These are phyloP conservation scores for Mico argentatus DNA, from an alignment of 2,797 vertebrate species.

Conservation along the genomic window DNA sequence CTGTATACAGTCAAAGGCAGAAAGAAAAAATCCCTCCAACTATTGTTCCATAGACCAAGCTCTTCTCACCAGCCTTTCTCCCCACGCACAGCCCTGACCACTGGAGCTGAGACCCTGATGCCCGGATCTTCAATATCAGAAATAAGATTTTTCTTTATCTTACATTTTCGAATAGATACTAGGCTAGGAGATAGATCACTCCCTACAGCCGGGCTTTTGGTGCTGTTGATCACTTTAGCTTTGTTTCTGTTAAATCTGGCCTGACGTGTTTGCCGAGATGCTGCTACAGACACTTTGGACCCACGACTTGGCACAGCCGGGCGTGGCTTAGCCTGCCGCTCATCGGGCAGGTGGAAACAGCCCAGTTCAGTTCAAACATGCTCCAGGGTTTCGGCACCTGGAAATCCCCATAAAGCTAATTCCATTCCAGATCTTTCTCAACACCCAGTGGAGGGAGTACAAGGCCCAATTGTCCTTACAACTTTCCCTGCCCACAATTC, in stretches of 20 bases:
- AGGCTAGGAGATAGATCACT: neutral
- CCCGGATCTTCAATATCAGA: neutral
- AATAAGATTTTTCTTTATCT: neutral
- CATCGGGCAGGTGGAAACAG: conserved; percentile 14
- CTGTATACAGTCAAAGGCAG: neutral
- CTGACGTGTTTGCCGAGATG: conserved; percentile 20
- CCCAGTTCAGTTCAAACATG: conserved; percentile 42
- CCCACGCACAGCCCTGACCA: neutral
- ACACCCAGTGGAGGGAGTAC: conserved; percentile 42
- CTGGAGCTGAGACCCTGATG: neutral
- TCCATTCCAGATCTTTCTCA: conserved; percentile 69
- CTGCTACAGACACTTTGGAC: conserved; percentile 44
- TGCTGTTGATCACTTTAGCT: neutral
- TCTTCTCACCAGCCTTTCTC: neutral
- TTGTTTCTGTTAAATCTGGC: conserved; percentile 35
- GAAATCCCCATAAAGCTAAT: conserved; percentile 59
- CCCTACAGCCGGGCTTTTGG: neutral
- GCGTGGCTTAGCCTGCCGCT: conserved; percentile 42
- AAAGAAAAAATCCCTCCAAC: neutral
- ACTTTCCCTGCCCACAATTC: neutral
- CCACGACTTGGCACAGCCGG: neutral
- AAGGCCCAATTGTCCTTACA: neutral
- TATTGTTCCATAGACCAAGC: neutral
- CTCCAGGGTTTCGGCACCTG: neutral
- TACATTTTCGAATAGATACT: neutral